phyloP scores from a whole-genome alignment of 1,140 invertebrate species.

The Cyclina sinensis region DNA sequence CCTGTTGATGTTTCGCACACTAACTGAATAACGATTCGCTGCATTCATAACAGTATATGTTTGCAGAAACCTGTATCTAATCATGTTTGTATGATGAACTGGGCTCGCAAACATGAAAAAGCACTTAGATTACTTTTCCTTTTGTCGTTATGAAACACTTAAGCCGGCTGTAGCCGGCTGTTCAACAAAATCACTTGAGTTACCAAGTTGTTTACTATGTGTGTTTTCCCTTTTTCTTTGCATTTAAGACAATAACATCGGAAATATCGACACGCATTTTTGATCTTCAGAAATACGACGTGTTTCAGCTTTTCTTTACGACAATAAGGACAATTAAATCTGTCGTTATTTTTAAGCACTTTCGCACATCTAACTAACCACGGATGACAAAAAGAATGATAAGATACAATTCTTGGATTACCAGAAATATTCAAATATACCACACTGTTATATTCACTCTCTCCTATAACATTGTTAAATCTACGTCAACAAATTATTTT shows the following conservation, averaged over 20 bases:
- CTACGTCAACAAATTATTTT: too few species aligned
- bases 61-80: background rate
- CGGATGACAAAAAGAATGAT: conserved; percentile 1
- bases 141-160: too few species aligned
- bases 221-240: background rate
- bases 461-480: too few species aligned
- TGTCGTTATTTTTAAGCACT: background rate
- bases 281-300: background rate
- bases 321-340: background rate
- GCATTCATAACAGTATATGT: conserved; percentile 5
- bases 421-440: background rate
- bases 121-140: too few species aligned
- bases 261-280: background rate
- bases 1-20: background rate
- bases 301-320: too few species aligned
- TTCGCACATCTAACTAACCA: background rate
- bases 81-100: background rate
- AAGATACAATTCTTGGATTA: background rate
- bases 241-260: too few species aligned
- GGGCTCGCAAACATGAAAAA: too few species aligned
- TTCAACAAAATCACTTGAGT: too few species aligned
- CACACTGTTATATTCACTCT: background rate
- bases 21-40: background rate
- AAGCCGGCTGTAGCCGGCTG: too few species aligned
- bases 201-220: background rate